Conservation (phyloP, 2,888 invertebrate genomes). For the Eupithecia subumbrata region DNA sequence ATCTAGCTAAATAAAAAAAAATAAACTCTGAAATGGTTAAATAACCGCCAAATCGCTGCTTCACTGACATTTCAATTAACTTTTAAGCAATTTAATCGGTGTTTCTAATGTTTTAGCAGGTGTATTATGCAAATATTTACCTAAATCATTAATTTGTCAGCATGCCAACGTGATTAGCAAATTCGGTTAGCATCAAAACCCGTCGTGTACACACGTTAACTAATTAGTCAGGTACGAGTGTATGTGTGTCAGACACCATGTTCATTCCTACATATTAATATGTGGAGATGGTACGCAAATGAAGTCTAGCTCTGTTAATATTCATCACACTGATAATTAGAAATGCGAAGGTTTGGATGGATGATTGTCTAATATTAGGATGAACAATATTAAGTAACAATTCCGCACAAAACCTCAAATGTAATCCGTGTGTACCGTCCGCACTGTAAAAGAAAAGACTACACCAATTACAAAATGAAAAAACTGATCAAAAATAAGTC, state of each 20-base stretch:
- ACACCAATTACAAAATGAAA: too few relatives aligned
- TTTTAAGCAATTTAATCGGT: background rate
- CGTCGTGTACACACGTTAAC: slow-evolving; percentile 25
- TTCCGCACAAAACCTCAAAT: too few relatives aligned
- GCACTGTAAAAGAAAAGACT: too few relatives aligned
- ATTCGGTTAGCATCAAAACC: slow-evolving; percentile 20
- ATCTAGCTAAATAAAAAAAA: too few relatives aligned
- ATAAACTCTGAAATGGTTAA: background rate
- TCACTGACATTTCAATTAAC: background rate
- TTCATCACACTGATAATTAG: background rate
- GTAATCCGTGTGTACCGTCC: too few relatives aligned
- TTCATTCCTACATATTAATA: background rate
- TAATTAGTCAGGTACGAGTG: slow-evolving; percentile 35
- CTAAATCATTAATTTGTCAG: slow-evolving; percentile 25
- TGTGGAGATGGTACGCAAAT: background rate
- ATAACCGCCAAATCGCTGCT: background rate
- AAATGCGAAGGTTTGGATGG: background rate
- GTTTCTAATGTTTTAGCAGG: slow-evolving; percentile 7
- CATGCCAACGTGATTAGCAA: slow-evolving; percentile 29
- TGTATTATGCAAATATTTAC: slow-evolving; percentile 8
- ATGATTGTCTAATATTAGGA: too few relatives aligned
- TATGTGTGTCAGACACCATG: slow-evolving; percentile 7
- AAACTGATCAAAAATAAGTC: too few relatives aligned
- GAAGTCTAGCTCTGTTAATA: background rate
- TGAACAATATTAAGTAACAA: too few relatives aligned